A percentile compares a stretch with the other conserved stretches of the same genome.
Evolutionary conservation across 2,888 invertebrate genomes (phyloP).

Genomic region (Noctua comes): DNA sequence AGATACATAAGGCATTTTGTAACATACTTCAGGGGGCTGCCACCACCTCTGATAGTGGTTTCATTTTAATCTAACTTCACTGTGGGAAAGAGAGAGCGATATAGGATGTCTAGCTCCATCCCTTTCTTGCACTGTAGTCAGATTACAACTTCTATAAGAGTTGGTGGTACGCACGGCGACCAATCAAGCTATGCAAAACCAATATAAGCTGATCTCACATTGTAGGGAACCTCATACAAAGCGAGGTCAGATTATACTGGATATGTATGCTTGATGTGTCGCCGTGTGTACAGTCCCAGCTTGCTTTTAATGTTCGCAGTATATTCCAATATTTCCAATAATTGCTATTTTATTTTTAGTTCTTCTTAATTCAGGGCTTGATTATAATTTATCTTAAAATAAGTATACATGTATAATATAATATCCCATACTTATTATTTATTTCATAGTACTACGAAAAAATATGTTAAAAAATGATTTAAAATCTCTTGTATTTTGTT

Average conservation of each 20-base stretch:
- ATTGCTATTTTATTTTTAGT: constrained; percentile 13
- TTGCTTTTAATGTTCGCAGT: constrained; percentile 37
- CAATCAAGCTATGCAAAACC: not conserved
- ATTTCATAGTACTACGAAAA: constrained; percentile 23
- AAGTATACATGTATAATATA: constrained; percentile 35
- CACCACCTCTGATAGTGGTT: not conserved
- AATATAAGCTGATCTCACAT: not conserved
- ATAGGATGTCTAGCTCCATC: not conserved
- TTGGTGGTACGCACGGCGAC: not conserved
- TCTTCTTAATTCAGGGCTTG: constrained; percentile 26
- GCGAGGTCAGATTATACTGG: not conserved
- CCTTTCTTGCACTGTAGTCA: not conserved
- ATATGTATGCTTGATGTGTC: not conserved
- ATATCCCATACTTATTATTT: constrained; percentile 26
- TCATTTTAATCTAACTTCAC: not conserved
- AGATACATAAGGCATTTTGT: constrained; percentile 27
- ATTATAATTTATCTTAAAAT: constrained; percentile 32
- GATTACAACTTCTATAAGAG: not conserved
- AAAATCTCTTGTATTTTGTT: constrained; percentile 36
- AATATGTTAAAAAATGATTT: constrained; percentile 15
- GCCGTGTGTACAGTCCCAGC: not conserved
- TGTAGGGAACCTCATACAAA: not conserved
- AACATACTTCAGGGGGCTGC: constrained; percentile 18
- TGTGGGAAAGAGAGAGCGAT: not conserved
- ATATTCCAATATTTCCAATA: constrained; percentile 20